Percentiles rank a stretch among this genome's conserved stretches.
Conservation (phyloP, 2,888 invertebrate genomes). For the Tenthredo distinguenda region DNA sequence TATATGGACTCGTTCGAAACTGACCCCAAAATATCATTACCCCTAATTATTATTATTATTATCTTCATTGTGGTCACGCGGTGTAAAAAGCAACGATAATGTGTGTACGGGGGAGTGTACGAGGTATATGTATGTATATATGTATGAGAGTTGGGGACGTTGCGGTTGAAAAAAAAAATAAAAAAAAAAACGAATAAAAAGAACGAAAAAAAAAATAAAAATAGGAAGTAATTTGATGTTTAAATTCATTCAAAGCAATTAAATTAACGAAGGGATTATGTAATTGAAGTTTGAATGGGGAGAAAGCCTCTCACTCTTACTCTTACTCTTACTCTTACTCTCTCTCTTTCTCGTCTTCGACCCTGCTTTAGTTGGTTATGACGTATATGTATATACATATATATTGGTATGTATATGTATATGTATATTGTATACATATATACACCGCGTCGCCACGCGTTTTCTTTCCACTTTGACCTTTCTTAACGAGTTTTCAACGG, state of each 20-base stretch:
- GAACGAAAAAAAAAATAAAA: background rate
- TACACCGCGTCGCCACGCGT: background rate
- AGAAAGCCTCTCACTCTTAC: conserved; percentile 54
- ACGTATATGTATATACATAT: background rate
- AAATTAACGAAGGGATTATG: conserved; percentile 35
- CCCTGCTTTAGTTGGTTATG: background rate
- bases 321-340: conserved; percentile 33
- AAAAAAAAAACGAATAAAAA: background rate
- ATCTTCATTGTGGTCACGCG: background rate
- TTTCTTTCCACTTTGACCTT: conserved; percentile 31
- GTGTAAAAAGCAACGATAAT: conserved; percentile 1
- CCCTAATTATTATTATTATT: background rate
- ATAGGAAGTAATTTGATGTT: background rate
- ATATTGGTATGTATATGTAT: background rate
- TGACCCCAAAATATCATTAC: background rate
- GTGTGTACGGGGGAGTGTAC: background rate
- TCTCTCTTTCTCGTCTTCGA: conserved; percentile 15
- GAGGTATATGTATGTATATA: background rate
- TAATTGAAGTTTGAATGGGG: conserved; percentile 30
- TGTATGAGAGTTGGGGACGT: background rate
- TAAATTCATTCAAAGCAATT: conserved; percentile 21
- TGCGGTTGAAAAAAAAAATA: background rate
- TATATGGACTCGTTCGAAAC: background rate
- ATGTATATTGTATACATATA: background rate
- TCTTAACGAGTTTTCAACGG: conserved; percentile 33